phyloP scores from a whole-genome alignment of 2,888 invertebrate species.

The Plebejus argus region DNA sequence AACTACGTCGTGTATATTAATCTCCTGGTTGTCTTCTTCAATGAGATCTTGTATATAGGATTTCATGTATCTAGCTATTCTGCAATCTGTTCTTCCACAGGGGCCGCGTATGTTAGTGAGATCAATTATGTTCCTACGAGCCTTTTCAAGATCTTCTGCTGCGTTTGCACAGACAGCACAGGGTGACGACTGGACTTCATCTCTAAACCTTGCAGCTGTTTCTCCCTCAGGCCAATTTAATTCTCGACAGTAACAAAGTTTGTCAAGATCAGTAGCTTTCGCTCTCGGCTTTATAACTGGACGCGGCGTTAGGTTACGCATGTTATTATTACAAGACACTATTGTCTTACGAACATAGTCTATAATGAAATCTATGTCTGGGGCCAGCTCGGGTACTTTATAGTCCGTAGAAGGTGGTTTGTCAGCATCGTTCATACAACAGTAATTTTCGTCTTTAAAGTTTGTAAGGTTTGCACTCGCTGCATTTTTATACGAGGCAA shows the following conservation, averaged over 20 bases:
- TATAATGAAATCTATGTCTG: constrained; percentile 64
- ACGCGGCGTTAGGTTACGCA: constrained; percentile 73
- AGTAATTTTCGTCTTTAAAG: constrained; percentile 66
- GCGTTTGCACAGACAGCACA: constrained; percentile 64
- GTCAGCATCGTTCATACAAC: constrained; percentile 65
- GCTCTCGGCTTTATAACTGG: constrained; percentile 64
- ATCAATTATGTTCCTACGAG: constrained; percentile 56
- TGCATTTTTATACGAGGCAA: constrained; percentile 68
- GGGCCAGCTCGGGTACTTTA: constrained; percentile 65
- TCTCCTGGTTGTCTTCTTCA: constrained; percentile 63
- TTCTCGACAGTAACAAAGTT: constrained; percentile 68
- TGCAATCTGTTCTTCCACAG: constrained; percentile 69
- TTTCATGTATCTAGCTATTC: constrained; percentile 67
- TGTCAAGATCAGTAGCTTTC: constrained; percentile 72
- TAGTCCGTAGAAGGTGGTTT: constrained; percentile 67
- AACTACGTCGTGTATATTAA: constrained; percentile 60
- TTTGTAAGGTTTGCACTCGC: constrained; percentile 65
- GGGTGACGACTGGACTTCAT: constrained; percentile 57
- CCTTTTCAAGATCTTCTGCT: constrained; percentile 49
- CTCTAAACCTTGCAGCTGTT: constrained; percentile 64
- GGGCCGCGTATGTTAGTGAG: constrained; percentile 71
- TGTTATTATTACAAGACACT: constrained; percentile 72
- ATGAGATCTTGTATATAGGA: constrained; percentile 68
- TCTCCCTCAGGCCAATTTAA: constrained; percentile 63
- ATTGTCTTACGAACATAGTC: constrained; percentile 72